These are phyloP conservation scores for Philereme vetulata DNA, from an alignment of 2,888 invertebrate genomes.

Conservation along the genomic window DNA sequence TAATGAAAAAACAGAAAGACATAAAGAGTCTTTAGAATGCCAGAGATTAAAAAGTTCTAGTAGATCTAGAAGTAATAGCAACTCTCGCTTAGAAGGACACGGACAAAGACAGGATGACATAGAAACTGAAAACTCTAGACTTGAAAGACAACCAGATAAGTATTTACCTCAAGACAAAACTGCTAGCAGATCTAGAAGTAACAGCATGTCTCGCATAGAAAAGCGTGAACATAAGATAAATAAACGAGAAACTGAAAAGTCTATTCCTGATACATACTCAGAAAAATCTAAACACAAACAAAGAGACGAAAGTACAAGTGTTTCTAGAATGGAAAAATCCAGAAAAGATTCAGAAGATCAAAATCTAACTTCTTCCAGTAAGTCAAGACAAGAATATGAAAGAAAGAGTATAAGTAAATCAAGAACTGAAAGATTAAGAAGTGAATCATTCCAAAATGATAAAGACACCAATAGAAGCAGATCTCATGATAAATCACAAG, in stretches of 20 bases:
- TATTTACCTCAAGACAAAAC: neutral
- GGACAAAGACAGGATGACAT: too few species aligned
- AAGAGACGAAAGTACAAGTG: slow-evolving; percentile 20
- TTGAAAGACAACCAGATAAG: too few species aligned
- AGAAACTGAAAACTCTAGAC: too few species aligned
- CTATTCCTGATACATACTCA: slow-evolving; percentile 6
- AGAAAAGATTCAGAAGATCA: slow-evolving; percentile 38
- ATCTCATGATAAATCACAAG: slow-evolving; percentile 21
- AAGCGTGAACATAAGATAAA: neutral
- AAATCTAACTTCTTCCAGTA: slow-evolving; percentile 5
- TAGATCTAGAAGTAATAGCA: neutral
- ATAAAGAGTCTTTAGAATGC: neutral
- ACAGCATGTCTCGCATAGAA: slow-evolving; percentile 41
- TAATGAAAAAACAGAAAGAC: neutral
- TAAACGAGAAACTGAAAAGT: slow-evolving; percentile 8
- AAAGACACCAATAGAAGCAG: slow-evolving; percentile 25
- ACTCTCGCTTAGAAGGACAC: neutral
- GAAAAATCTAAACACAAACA: neutral
- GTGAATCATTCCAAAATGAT: slow-evolving; percentile 24
- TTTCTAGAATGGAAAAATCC: slow-evolving; percentile 61
- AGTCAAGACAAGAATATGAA: slow-evolving; percentile 14
- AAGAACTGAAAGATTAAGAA: slow-evolving; percentile 17
- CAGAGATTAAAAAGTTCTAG: neutral
- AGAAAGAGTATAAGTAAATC: slow-evolving; percentile 26
- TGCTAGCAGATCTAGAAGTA: slow-evolving; percentile 23